A percentile compares a stretch with the other conserved stretches of the same genome.
Evolutionary conservation across 2,797 vertebrate genomes (phyloP).

Genomic region (Podarcis lilfordi): DNA sequence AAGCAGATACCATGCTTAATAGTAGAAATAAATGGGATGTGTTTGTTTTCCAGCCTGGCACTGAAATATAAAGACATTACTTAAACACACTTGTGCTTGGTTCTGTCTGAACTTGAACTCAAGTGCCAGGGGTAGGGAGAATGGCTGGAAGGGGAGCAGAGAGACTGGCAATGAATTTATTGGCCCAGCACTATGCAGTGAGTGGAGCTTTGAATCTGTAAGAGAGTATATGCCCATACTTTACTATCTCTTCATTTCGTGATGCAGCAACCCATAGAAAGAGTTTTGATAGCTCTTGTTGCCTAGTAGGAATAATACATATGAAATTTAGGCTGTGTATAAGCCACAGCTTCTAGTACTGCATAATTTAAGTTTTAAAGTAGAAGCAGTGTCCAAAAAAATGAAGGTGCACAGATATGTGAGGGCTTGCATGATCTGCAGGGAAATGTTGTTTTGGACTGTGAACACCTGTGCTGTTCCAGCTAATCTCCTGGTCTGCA

Average conservation of each 20-base stretch:
- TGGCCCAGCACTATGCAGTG: neutral
- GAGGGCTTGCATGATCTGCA: neutral
- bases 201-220: neutral
- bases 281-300: neutral
- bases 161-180: neutral
- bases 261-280: neutral
- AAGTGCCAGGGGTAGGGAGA: neutral
- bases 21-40: slow-evolving; percentile 13
- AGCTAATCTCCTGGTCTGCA: neutral
- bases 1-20: slow-evolving; percentile 15
- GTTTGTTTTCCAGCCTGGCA: slow-evolving; percentile 25
- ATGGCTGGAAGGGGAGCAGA: neutral
- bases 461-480: neutral
- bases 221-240: neutral
- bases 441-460: neutral
- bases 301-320: neutral
- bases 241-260: neutral
- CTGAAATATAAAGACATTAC: slow-evolving; percentile 27
- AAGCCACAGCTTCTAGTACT: neutral
- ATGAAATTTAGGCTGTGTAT: neutral
- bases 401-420: neutral
- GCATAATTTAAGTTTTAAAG: neutral
- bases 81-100: slow-evolving; percentile 18
- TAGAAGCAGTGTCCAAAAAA: neutral
- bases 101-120: neutral